These are phyloP conservation scores for Halyomorpha halys DNA, from an alignment of 1,140 invertebrate species.

Conservation along the genomic window DNA sequence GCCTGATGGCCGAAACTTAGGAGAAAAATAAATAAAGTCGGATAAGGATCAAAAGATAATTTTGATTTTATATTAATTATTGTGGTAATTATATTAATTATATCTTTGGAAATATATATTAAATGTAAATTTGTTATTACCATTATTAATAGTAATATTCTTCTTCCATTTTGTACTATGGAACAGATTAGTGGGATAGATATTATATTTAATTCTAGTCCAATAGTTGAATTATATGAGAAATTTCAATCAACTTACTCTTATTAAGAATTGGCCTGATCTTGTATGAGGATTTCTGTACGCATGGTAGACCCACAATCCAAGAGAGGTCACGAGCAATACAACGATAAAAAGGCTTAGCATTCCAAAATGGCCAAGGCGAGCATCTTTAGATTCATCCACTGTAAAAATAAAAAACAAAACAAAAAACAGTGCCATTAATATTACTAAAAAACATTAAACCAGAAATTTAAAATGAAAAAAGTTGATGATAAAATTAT, in stretches of 20 bases:
- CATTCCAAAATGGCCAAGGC: conserved; percentile 21
- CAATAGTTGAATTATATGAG: no score
- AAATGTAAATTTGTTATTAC: no score
- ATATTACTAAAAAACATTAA: not conserved
- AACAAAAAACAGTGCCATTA: not conserved
- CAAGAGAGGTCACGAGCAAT: conserved; percentile 44
- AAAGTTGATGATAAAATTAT: not conserved
- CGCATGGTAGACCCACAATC: conserved; percentile 79
- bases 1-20: no score
- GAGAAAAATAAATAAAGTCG: no score
- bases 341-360: conserved; percentile 25
- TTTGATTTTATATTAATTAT: no score
- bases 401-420: conserved; percentile 9
- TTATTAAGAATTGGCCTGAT: conserved; percentile 92
- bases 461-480: not conserved
- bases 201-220: no score
- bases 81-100: no score
- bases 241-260: conserved; percentile 49
- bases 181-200: no score
- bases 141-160: no score
- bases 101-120: no score
- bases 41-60: no score
- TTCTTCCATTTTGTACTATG: no score
- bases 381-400: not conserved
- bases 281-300: conserved; percentile 90